Evolutionary conservation across 2,888 invertebrate genomes (phyloP).

Genomic region (Phoronis australis): DNA sequence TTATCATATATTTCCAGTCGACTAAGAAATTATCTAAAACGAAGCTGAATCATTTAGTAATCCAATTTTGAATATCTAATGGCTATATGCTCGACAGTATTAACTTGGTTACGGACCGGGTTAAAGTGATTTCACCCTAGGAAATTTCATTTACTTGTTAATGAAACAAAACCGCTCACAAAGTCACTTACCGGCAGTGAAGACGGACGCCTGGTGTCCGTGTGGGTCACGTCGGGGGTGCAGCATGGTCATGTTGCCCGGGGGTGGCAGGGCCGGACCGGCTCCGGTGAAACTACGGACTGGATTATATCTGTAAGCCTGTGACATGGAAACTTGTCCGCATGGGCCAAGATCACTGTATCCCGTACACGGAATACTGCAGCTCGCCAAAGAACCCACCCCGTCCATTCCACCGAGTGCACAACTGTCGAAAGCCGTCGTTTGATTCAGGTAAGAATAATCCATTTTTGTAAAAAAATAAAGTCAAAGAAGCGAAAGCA

Average conservation of each 20-base stretch:
- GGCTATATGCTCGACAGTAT: not conserved
- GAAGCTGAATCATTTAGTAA: not conserved
- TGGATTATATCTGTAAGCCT: not conserved
- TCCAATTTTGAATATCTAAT: not conserved
- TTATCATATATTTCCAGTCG: not conserved
- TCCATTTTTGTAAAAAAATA: not conserved
- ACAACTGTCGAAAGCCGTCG: not conserved
- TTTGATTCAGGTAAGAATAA: not conserved
- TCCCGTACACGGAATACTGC: not conserved
- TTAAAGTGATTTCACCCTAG: not conserved
- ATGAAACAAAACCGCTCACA: not conserved
- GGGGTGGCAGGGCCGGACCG: not conserved
- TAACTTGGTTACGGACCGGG: not conserved
- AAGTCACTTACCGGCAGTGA: not conserved
- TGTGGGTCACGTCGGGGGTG: not conserved
- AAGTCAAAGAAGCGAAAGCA: too few relatives aligned
- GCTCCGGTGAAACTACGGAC: not conserved
- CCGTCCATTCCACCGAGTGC: not conserved
- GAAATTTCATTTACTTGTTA: not conserved
- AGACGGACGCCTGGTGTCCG: not conserved
- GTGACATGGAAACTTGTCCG: not conserved
- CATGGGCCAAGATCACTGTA: not conserved
- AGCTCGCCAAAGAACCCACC: not conserved
- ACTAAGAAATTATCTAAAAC: not conserved
- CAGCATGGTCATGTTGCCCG: not conserved